A percentile compares a stretch with the other conserved stretches of the same genome.
These are phyloP conservation scores for Gymnoscelis rufifasciata DNA, from an alignment of 2,888 invertebrate genomes.

Conservation along the genomic window DNA sequence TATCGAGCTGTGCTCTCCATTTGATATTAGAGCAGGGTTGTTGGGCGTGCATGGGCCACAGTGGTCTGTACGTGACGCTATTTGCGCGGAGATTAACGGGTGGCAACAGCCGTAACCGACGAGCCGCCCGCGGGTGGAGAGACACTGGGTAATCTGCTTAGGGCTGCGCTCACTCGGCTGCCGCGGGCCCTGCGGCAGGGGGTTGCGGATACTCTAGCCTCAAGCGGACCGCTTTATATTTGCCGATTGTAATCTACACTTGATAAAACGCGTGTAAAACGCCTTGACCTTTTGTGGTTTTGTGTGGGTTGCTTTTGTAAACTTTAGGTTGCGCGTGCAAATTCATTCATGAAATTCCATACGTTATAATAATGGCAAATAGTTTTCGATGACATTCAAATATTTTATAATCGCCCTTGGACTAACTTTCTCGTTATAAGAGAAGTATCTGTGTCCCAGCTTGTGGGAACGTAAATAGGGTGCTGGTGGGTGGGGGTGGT, in stretches of 20 bases:
- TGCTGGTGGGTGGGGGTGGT: no score
- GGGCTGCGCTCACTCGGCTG: no score
- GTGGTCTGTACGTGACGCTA: conserved; percentile 53
- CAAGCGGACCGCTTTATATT: conserved; percentile 12
- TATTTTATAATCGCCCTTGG: no score
- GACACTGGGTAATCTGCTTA: conserved; percentile 52
- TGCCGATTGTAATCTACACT: conserved; percentile 18
- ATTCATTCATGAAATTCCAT: no score
- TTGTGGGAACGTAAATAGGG: no score
- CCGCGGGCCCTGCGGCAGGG: conserved; percentile 22
- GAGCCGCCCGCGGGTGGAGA: conserved; percentile 21
- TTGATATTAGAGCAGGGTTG: conserved; percentile 38
- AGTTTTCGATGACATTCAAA: no score
- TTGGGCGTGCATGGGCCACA: conserved; percentile 23
- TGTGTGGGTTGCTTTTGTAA: neutral
- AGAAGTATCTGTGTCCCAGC: no score
- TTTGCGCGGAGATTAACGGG: conserved; percentile 63
- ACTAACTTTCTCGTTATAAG: no score
- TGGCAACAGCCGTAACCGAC: conserved; percentile 23
- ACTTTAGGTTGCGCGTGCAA: neutral
- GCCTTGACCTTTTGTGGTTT: conserved; percentile 3
- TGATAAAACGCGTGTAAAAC: conserved; percentile 1
- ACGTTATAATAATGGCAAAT: no score
- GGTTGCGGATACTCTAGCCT: conserved; percentile 23
- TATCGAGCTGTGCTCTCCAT: conserved; percentile 37